Evolutionary conservation across 2,888 invertebrate species (phyloP).

Genomic region (Ptilodon capucinus): DNA sequence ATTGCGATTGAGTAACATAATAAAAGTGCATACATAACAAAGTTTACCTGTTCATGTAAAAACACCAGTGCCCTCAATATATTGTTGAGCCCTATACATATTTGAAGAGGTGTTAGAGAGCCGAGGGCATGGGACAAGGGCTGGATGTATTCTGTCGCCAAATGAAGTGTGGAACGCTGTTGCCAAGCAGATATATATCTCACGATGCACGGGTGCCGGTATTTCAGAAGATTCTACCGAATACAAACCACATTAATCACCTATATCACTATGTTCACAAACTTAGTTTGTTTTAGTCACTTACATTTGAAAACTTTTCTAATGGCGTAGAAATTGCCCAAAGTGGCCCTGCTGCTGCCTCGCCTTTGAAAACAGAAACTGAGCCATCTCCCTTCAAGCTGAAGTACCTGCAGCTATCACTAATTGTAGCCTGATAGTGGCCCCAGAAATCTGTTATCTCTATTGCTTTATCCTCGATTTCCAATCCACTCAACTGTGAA

Average conservation of each 20-base stretch:
- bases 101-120: constrained; percentile 88
- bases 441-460: constrained; percentile 92
- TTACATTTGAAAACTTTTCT: constrained; percentile 90
- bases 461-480: constrained; percentile 88
- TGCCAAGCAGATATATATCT: constrained; percentile 92
- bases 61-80: constrained; percentile 91
- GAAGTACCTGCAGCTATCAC: constrained; percentile 79
- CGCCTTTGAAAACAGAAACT: constrained; percentile 89
- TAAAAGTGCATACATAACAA: too few relatives aligned
- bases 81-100: constrained; percentile 92
- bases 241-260: constrained; percentile 34
- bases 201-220: constrained; percentile 93
- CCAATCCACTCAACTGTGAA: constrained; percentile 87
- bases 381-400: constrained; percentile 81
- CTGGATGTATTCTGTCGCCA: constrained; percentile 92
- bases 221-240: constrained; percentile 91
- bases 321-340: constrained; percentile 86
- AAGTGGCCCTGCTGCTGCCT: constrained; percentile 85
- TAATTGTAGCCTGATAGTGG: constrained; percentile 85
- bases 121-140: constrained; percentile 87
- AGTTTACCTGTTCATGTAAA: constrained; percentile 88
- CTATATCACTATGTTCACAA: neutral
- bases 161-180: constrained; percentile 87
- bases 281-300: constrained; percentile 20
- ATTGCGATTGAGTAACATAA: neutral